A percentile compares a stretch with the other conserved stretches of the same genome.
phyloP scores from a whole-genome alignment of 2,797 vertebrate species.

The Okamejei kenojei region DNA sequence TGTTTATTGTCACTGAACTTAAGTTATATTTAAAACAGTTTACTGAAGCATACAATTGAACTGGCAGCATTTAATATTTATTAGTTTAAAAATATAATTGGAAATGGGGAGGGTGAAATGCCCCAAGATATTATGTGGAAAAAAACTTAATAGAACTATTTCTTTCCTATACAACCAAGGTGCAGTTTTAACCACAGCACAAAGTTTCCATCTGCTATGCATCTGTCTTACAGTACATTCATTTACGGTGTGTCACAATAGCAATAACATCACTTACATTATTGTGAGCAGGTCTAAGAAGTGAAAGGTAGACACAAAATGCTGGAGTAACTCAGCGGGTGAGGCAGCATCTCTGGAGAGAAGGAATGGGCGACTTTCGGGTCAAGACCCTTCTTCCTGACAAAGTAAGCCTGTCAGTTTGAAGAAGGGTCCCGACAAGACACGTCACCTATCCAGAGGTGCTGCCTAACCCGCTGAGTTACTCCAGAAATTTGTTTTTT shows the following conservation, averaged over 20 bases:
- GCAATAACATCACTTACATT: neutral
- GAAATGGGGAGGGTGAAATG: neutral
- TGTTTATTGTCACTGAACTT: neutral
- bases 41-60: constrained; percentile 32
- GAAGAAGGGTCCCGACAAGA: too few species aligned
- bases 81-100: constrained; percentile 23
- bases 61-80: constrained; percentile 19
- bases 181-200: neutral
- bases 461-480: too few species aligned
- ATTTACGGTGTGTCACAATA: neutral
- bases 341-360: too few species aligned
- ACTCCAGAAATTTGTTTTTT: too few species aligned
- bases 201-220: neutral
- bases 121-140: constrained; percentile 1
- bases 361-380: too few species aligned
- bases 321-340: too few species aligned
- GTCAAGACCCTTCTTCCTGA: neutral
- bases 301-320: neutral
- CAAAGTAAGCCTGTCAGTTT: too few species aligned
- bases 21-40: constrained; percentile 30
- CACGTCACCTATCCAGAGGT: too few species aligned
- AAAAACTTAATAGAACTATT: constrained; percentile 17
- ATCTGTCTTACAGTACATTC: neutral
- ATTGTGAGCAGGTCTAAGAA: neutral
- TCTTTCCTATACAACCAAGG: neutral